These are phyloP conservation scores for Aeoliscus strigatus DNA, from an alignment of 2,797 vertebrate genomes.

Conservation along the genomic window DNA sequence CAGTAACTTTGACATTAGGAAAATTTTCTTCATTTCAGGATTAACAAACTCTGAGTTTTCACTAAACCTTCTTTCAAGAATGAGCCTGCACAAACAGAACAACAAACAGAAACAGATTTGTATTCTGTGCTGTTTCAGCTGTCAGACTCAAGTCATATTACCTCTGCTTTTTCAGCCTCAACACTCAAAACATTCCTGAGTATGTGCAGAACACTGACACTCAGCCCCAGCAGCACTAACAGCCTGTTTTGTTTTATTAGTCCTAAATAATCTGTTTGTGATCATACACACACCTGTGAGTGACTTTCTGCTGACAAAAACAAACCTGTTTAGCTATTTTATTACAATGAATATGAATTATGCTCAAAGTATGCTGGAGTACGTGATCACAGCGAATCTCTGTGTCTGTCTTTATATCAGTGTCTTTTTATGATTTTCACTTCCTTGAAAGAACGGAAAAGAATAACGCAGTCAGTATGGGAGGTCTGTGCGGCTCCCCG, in stretches of 20 bases:
- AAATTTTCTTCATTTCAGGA: no score
- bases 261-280: neutral
- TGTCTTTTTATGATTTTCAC: constrained; percentile 1
- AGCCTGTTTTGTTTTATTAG: constrained; percentile 3
- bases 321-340: neutral
- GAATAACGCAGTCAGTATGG: constrained; percentile 33
- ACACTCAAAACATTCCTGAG: constrained; percentile 8
- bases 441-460: neutral
- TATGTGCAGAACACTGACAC: constrained; percentile 12
- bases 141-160: constrained; percentile 34
- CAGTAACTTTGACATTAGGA: no score
- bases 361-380: neutral
- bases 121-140: constrained; percentile 41
- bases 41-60: no score
- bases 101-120: constrained; percentile 40
- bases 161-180: constrained; percentile 27
- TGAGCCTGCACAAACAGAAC: constrained; percentile 35
- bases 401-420: neutral
- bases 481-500: constrained; percentile 44
- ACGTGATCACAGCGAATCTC: no score
- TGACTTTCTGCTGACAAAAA: neutral
- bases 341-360: neutral
- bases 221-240: no score
- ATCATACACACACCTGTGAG: neutral
- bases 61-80: no score